Percentiles rank a stretch among this genome's conserved stretches.
Evolutionary conservation across 2,797 vertebrate species (phyloP).

Genomic region (Sebastes minor): DNA sequence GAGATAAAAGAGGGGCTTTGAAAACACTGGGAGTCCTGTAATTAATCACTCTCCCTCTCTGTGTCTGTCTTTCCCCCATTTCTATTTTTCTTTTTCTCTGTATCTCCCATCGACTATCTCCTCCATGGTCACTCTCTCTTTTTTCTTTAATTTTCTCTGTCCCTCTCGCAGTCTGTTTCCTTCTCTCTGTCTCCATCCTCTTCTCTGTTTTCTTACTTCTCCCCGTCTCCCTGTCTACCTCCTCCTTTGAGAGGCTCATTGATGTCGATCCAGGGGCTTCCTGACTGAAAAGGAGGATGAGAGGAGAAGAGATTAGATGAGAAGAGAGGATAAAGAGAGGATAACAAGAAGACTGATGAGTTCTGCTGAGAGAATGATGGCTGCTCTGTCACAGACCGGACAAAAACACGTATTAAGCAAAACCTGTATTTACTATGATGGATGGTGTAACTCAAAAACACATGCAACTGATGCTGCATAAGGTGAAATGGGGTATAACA

Average conservation of each 20-base stretch:
- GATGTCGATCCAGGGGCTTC: conserved; percentile 71
- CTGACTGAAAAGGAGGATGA: conserved; percentile 57
- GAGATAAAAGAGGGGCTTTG: conserved; percentile 79
- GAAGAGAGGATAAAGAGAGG: conserved; percentile 61
- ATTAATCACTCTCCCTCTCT: conserved; percentile 65
- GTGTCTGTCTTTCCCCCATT: background rate
- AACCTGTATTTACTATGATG: conserved; percentile 42
- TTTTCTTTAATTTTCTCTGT: background rate
- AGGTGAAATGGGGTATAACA: background rate
- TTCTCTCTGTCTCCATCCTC: background rate
- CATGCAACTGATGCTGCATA: background rate
- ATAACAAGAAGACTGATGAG: conserved; percentile 59
- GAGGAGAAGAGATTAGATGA: conserved; percentile 59
- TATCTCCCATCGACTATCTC: background rate
- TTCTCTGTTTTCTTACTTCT: background rate
- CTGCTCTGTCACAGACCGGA: conserved; percentile 39
- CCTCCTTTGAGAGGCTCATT: conserved; percentile 41
- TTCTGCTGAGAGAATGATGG: conserved; percentile 62
- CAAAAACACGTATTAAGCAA: conserved; percentile 62
- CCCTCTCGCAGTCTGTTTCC: background rate
- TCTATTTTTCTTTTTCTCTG: background rate
- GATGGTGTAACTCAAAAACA: conserved; percentile 21
- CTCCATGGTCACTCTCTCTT: conserved; percentile 9
- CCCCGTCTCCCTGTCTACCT: background rate
- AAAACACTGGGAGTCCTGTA: conserved; percentile 75